A percentile compares a stretch with the other conserved stretches of the same genome.
Conservation (phyloP, 2,888 invertebrate genomes). For the Anagyrus pseudococci region DNA sequence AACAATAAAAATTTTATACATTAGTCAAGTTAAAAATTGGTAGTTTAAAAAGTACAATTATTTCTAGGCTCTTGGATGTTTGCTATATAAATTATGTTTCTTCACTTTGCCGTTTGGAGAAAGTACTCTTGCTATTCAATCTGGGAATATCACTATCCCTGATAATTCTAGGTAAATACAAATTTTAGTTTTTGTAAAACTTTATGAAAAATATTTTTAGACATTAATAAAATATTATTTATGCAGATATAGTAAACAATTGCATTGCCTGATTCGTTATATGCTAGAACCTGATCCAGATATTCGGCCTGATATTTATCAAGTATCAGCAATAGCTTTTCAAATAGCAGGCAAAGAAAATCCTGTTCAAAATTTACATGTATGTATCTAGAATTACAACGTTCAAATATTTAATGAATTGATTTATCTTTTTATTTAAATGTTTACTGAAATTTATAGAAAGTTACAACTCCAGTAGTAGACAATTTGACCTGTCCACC, state of each 20-base stretch:
- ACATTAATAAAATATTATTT: conserved; percentile 20
- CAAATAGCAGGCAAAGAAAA: conserved; percentile 74
- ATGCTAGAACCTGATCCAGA: conserved; percentile 86
- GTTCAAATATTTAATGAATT: not conserved
- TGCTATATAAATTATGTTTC: conserved; percentile 88
- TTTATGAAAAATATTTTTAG: conserved; percentile 6
- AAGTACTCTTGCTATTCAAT: conserved; percentile 90
- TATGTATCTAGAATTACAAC: conserved; percentile 58
- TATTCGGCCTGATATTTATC: conserved; percentile 85
- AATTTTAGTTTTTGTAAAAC: not conserved
- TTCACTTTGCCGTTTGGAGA: conserved; percentile 91
- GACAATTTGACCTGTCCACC: conserved; percentile 72
- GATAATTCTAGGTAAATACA: conserved; percentile 72
- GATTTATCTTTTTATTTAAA: conserved; percentile 10
- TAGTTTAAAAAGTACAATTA: conserved; percentile 22
- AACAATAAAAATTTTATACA: conserved; percentile 10
- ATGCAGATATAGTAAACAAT: conserved; percentile 55
- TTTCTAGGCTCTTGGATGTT: conserved; percentile 81
- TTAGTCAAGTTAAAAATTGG: not conserved
- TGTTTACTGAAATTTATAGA: conserved; percentile 63
- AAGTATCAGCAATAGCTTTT: conserved; percentile 79
- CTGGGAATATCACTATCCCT: conserved; percentile 85
- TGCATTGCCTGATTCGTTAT: conserved; percentile 65
- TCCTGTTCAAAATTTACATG: conserved; percentile 82
- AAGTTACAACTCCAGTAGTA: conserved; percentile 70